Percentiles rank a stretch among this genome's conserved stretches.
Conservation (phyloP, 2,113 vertebrate species). For the Pao palembangensis region DNA sequence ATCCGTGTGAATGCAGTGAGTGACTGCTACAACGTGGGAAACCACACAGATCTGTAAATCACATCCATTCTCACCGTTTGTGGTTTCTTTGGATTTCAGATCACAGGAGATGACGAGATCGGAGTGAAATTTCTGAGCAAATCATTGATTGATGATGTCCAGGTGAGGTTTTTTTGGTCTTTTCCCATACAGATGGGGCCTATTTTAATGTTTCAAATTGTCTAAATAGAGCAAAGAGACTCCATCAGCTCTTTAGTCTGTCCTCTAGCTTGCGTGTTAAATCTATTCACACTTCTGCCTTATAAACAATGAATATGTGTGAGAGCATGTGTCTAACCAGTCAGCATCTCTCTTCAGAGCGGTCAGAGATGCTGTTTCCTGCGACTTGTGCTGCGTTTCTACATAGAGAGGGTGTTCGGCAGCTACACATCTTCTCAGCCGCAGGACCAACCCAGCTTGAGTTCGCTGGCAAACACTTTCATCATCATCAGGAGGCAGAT, state of each 20-base stretch:
- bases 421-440: slow-evolving; percentile 68
- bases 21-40: not conserved
- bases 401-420: slow-evolving; percentile 85
- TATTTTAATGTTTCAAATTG: not conserved
- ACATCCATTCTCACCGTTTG: not conserved
- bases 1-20: slow-evolving; percentile 67
- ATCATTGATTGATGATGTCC: slow-evolving; percentile 47
- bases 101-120: slow-evolving; percentile 57
- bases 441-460: slow-evolving; percentile 66
- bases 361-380: slow-evolving; percentile 84
- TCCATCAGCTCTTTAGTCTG: not conserved
- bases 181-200: not conserved
- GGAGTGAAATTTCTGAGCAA: slow-evolving; percentile 60
- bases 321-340: slow-evolving; percentile 2
- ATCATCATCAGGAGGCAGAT: slow-evolving; percentile 78
- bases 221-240: too few species aligned
- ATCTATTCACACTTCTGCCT: not conserved
- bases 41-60: not conserved
- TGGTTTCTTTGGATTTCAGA: slow-evolving; percentile 37
- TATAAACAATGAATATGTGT: not conserved
- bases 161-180: slow-evolving; percentile 54
- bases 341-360: slow-evolving; percentile 54
- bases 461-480: slow-evolving; percentile 81
- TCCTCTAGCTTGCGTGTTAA: not conserved
- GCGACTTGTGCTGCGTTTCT: slow-evolving; percentile 82